Conservation (phyloP, 2,113 vertebrate species). For the Mobula hypostoma region DNA sequence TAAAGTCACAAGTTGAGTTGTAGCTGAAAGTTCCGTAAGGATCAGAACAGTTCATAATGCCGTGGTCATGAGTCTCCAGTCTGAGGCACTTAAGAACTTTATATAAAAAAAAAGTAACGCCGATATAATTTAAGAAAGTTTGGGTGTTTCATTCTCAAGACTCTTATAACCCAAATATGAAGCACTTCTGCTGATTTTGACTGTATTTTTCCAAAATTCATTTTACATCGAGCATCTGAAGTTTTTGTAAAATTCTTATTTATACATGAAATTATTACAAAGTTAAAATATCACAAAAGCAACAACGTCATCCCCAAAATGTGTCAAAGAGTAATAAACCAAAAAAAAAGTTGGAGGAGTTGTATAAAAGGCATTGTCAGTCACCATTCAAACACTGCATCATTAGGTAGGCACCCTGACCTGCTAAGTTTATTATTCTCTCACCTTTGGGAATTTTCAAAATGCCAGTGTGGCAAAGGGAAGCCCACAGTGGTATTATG, state of each 20-base stretch:
- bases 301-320: background rate
- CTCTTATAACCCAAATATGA: background rate
- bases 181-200: background rate
- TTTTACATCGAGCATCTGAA: background rate
- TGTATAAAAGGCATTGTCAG: background rate
- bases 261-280: background rate
- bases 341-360: background rate
- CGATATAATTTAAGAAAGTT: background rate
- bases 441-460: background rate
- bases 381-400: background rate
- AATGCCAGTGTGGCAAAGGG: background rate
- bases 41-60: conserved; percentile 44
- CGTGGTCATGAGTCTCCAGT: conserved; percentile 40
- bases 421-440: background rate
- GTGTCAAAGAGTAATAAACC: background rate
- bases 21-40: conserved; percentile 48
- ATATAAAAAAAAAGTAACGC: conserved; percentile 3
- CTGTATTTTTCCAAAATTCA: background rate
- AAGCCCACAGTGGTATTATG: background rate
- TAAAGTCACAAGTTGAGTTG: conserved; percentile 50
- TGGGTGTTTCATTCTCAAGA: background rate
- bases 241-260: background rate
- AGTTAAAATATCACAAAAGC: background rate
- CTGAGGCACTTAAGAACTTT: conserved; percentile 51
- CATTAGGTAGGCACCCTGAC: background rate